A percentile compares a stretch with the other conserved stretches of the same genome.
Evolutionary conservation across 2,113 vertebrate genomes (phyloP).

Genomic region (Circaetus cinerascens): DNA sequence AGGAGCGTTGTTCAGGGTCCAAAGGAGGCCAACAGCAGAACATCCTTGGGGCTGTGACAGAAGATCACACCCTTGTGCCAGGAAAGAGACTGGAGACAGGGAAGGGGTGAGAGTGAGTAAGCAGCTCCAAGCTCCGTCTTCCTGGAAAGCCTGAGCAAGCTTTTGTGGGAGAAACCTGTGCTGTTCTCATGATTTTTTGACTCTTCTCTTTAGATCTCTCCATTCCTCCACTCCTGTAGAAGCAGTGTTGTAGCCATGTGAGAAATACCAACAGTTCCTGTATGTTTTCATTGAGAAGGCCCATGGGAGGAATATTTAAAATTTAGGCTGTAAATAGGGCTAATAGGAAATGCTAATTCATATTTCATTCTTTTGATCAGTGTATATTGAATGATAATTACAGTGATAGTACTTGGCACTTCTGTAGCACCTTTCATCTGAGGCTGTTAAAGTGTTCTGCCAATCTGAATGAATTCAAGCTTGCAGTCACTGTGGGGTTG

Average conservation of each 20-base stretch:
- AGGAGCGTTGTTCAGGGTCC: background rate
- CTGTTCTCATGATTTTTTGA: background rate
- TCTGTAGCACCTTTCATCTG: conserved; percentile 53
- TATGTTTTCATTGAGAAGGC: conserved; percentile 14
- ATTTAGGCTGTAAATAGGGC: conserved; percentile 35
- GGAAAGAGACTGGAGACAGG: background rate
- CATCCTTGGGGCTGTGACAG: background rate
- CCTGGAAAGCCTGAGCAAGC: background rate
- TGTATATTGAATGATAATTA: conserved; percentile 59
- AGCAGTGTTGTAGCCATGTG: background rate
- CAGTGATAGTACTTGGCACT: conserved; percentile 52
- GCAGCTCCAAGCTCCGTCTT: background rate
- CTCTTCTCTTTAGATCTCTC: background rate
- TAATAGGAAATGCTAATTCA: conserved; percentile 68
- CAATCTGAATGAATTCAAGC: background rate
- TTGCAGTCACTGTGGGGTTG: background rate
- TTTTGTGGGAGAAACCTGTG: background rate
- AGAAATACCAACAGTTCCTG: conserved; percentile 14
- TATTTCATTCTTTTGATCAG: conserved; percentile 65
- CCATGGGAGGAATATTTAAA: conserved; percentile 40
- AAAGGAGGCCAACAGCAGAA: background rate
- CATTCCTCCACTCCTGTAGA: background rate
- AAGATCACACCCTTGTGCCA: background rate
- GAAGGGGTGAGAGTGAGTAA: background rate
- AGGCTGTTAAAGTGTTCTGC: conserved; percentile 18